These are phyloP conservation scores for Patiria pectinifera DNA, from an alignment of 53 echinoderm and acorn worm genomes.

Conservation along the genomic window DNA sequence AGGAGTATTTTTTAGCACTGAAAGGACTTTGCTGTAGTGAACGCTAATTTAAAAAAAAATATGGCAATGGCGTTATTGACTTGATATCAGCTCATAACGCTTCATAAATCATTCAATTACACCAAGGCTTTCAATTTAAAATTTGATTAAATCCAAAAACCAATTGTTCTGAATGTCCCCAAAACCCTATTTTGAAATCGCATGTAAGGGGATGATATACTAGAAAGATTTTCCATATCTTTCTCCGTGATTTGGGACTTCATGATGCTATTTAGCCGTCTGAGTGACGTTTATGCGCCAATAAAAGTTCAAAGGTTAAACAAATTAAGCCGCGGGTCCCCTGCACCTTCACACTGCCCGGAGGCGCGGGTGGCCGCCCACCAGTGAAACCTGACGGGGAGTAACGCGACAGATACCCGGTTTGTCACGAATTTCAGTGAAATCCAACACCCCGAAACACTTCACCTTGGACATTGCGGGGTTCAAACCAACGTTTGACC, in stretches of 20 bases:
- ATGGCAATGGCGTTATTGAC: neutral
- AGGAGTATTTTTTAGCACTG: neutral
- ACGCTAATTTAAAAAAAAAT: neutral
- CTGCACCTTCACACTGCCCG: slow-evolving; percentile 44
- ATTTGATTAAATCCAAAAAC: neutral
- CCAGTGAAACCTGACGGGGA: slow-evolving; percentile 30
- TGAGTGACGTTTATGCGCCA: slow-evolving; percentile 46
- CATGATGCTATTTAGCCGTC: slow-evolving; percentile 7
- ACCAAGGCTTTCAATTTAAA: neutral
- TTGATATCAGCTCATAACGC: neutral
- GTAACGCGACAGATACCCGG: neutral
- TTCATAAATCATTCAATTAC: neutral
- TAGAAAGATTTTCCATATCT: neutral
- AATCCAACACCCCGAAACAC: slow-evolving; percentile 12
- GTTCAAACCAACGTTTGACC: neutral
- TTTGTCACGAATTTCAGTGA: slow-evolving; percentile 46
- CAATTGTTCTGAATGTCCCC: neutral
- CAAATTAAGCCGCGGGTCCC: slow-evolving; percentile 64
- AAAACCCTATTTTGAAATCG: too few relatives aligned
- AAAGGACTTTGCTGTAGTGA: neutral
- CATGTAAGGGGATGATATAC: too few relatives aligned
- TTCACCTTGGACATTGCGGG: neutral
- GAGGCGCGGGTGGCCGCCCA: slow-evolving; percentile 43
- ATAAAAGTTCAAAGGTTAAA: slow-evolving; percentile 60
- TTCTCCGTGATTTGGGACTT: neutral